Base-by-base conservation (phyloP, 2,888 invertebrate species). In the Parnassius orleans region DNA sequence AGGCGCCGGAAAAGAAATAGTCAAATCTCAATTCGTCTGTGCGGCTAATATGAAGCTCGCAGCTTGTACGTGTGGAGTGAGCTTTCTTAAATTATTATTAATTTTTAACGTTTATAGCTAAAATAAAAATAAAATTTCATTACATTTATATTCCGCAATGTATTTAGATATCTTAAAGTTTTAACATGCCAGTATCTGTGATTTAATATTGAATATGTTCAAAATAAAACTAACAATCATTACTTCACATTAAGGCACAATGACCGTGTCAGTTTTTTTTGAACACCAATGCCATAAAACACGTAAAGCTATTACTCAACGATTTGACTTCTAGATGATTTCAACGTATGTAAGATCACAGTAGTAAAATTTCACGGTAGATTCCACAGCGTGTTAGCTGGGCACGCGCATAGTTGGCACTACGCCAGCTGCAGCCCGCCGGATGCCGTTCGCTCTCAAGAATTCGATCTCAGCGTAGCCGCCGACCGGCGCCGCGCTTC, bases 381-480 rank as follows among this genome's bases (percentile, higher is more conserved):
- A 81, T 81, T 82, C 82, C 83, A 79, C 76, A 77, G 71, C 70
- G 75, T 68, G 77, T 79, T 80, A 80, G 82, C 46, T 46, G 46
- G 9, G 46, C 81, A 69, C 70, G 81, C 80, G 80, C 72, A 76
- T 76, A 69, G 15, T 74, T 78, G 77, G 78, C 74, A 10, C 11
- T 3, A 14, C n/a, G 83, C 89, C 89, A 87, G 72, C 64, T 87
- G 88, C 87, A 87, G 66, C 76, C 65, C 71, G 73, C 78, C 83
- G 84, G 84, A 85, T 84, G 76, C 81, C 78, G 70, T 70, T 71
- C 77, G 76, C 74, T 67, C 69, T 67, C 65, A 69, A 72, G 70
- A 73, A 73, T 73, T 71, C 61, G 65, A 68, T 68, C 64, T 61
- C 65, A 61, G 67, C 65, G 66, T 63, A 66, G 65, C 66, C 64